Evolutionary conservation across 2,113 vertebrate species (phyloP), one percentile per base, ranked within the genome.

Genomic region (Paradoxurus hermaphroditus): DNA sequence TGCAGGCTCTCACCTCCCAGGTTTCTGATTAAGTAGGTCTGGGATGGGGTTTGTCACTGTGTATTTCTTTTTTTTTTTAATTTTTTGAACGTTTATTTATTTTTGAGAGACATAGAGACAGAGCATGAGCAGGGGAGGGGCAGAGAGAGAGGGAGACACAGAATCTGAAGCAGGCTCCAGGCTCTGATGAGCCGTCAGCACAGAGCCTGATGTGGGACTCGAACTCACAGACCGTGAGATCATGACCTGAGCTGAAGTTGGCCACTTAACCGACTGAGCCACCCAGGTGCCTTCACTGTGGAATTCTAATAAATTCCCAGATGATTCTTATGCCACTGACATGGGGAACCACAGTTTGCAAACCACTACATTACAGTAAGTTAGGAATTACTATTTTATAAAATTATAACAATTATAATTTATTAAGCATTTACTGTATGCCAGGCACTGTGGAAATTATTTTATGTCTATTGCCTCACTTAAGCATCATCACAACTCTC

Each of bases 331-430:
- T 68, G 49, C 10, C 27, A 10, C 44, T 41, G 13, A 3, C 46
- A 39, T 88, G 29, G 41, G 4, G 25, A 91, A 81, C 34, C 70
- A 94, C 31, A 56, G 15, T 90, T 87, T 41, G n/a, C 4, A 84
- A 93, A 63, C 8, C 29, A 83, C 15, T 46, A 49, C 25, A 4
- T 77, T 83, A 65, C 7, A 29, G 31, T 86, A 95, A 86, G 6
- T 94, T 87, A 90, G 59, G 25, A 94, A 87, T 67, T 68, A 72
- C 16, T 72, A 59, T 49, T 95, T 92, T 81, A 14, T 87, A 96
- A 95, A 94, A 81, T 79, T 79, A 31, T 21, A 88, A 63, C 25
- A 67, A 85, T 4, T 62, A 68, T 27, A 92, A 41, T 88, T 41
- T 53, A 36, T 82, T 89, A 79, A 84, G 14, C 19, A 53, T 44